Evolutionary conservation across 53 echinoderm and acorn worm genomes (phyloP).

Genomic region (Astropecten irregularis): DNA sequence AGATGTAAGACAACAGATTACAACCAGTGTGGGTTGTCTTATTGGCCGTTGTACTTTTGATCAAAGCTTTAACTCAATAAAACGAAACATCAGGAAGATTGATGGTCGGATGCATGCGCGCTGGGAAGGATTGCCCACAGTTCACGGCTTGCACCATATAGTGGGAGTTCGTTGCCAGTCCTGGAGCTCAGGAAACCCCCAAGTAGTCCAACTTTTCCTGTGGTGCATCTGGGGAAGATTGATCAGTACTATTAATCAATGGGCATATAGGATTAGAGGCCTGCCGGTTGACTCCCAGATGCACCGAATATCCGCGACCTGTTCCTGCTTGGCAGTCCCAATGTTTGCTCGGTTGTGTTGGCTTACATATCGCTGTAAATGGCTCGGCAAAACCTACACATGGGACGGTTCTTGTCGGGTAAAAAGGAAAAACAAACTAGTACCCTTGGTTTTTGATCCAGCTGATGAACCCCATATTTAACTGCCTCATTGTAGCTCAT

Average conservation of each 20-base stretch:
- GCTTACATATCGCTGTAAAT: conserved; percentile 33
- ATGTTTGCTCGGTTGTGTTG: conserved; percentile 43
- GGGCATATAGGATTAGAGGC: conserved; percentile 38
- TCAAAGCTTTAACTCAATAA: conserved; percentile 31
- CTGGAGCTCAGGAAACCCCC: conserved; percentile 52
- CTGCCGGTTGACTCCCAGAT: conserved; percentile 1
- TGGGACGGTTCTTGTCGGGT: not conserved
- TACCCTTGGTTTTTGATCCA: no score
- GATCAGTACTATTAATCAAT: conserved; percentile 48
- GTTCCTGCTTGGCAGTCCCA: conserved; percentile 30
- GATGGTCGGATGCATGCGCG: no score
- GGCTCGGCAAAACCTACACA: not conserved
- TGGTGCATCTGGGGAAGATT: conserved; percentile 38
- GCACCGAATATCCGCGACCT: conserved; percentile 34
- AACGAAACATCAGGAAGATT: conserved; percentile 32
- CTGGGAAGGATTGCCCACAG: no score
- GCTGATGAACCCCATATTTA: no score
- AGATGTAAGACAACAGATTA: conserved; percentile 5
- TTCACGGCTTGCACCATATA: no score
- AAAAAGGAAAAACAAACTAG: no score
- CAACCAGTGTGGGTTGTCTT: not conserved
- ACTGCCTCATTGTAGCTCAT: no score
- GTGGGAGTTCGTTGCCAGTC: no score
- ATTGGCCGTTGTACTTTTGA: conserved; percentile 52
- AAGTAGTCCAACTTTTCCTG: conserved; percentile 52